Evolutionary conservation across 2,113 vertebrate species (phyloP), one percentile per base, ranked within the genome.

Genomic region (Callaeas wilsoni): DNA sequence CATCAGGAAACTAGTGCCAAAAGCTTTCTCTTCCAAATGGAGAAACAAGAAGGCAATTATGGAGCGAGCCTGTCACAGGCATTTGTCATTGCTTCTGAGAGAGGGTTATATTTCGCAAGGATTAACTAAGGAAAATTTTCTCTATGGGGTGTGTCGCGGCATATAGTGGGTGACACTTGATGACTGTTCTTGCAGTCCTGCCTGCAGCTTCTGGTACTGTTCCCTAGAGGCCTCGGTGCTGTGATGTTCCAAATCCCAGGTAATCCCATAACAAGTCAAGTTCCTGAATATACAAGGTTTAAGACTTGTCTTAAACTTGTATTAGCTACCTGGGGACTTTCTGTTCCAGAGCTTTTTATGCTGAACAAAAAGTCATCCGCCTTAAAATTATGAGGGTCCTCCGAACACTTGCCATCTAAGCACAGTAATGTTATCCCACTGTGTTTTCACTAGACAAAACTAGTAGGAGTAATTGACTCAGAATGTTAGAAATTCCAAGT

Each of bases 401-500:
- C 55, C 39, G 27, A 67, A 42, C 6, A 33, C 23, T 47, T 55
- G 10, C 12, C 19, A 2, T n/a, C 27, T 4, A 47, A 73, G 33
- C 25, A 50, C 7, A 47, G 29, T 10, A 64, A 12, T 16, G 5
- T 0, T 33, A 35, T 67, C 23, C n/a, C 16, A 32, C 0, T 5
- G 1, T 17, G 9, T 4, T 39, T 76, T 77, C 14, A 50, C 19
- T 20, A 81, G 32, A 32, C 5, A 10, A 30, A 50, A 17, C 21
- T 21, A 11, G 7, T 18, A 49, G 0, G 5, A 80, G 18, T 69
- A 64, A 68, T 56, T 10, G 4, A 12, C 17, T 93, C 1, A 1
- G 55, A 30, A 44, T 32, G 8, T 32, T 68, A 55, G 23, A 37
- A 46, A 50, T 37, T n/a, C 2, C 23, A 35, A 35, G 9, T 19